A percentile compares a stretch with the other conserved stretches of the same genome.
phyloP scores from a whole-genome alignment of 2,797 vertebrate genomes.

The Sphenodon punctatus region DNA sequence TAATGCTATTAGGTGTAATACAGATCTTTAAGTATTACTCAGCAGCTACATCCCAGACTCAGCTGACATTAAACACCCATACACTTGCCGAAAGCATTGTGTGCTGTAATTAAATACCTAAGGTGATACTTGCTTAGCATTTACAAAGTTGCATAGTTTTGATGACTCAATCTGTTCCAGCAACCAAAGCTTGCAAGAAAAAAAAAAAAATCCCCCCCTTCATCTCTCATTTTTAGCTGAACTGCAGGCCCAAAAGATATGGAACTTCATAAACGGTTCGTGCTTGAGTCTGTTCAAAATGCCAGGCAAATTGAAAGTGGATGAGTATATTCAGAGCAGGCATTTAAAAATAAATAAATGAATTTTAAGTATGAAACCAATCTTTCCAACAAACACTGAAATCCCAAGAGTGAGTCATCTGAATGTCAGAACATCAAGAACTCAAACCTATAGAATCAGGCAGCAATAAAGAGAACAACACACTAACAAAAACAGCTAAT shows the following conservation, averaged over 20 bases:
- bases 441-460: neutral
- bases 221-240: neutral
- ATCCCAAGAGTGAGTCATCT: constrained; percentile 21
- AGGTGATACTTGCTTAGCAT: neutral
- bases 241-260: neutral
- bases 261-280: constrained; percentile 20
- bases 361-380: constrained; percentile 37
- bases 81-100: neutral
- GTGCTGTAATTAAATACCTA: constrained; percentile 12
- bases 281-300: constrained; percentile 8
- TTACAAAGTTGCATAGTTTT: constrained; percentile 1
- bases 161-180: constrained; percentile 16
- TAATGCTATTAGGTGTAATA: neutral
- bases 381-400: neutral
- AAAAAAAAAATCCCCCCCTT: neutral
- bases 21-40: neutral
- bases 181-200: neutral
- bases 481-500: neutral
- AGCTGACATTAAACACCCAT: neutral
- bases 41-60: neutral
- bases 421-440: constrained; percentile 6
- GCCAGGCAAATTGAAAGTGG: constrained; percentile 23
- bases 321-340: constrained; percentile 19
- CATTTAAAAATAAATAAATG: constrained; percentile 11
- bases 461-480: neutral